These are phyloP conservation scores for Leptodactylus fallax DNA, from an alignment of 2,797 vertebrate species.

Conservation along the genomic window DNA sequence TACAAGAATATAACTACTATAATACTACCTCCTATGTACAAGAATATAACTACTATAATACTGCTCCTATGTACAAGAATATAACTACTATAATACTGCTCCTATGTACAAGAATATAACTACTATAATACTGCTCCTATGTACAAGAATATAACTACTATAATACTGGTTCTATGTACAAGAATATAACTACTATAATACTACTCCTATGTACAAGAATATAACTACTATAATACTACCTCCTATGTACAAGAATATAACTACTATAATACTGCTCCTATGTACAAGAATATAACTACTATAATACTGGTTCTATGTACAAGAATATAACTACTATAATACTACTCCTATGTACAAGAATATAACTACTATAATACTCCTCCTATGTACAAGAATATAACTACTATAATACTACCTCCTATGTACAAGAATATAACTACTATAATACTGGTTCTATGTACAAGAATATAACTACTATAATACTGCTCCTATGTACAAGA, in stretches of 20 bases:
- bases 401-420: not conserved
- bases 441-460: not conserved
- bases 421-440: not conserved
- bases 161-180: not conserved
- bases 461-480: slow-evolving; percentile 10
- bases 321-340: slow-evolving; percentile 7
- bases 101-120: not conserved
- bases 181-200: slow-evolving; percentile 12
- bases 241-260: not conserved
- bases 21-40: not conserved
- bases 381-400: not conserved
- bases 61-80: not conserved
- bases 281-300: not conserved
- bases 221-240: not conserved
- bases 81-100: not conserved
- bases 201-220: not conserved
- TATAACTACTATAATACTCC: slow-evolving; percentile 2
- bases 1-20: slow-evolving; percentile 14
- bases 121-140: not conserved
- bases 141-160: slow-evolving; percentile 7
- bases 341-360: not conserved
- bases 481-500: not conserved
- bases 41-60: slow-evolving; percentile 4
- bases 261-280: slow-evolving; percentile 10
- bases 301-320: not conserved